Evolutionary conservation across 2,797 vertebrate species (phyloP).

Genomic region (Hyperoplus lanceolatus): DNA sequence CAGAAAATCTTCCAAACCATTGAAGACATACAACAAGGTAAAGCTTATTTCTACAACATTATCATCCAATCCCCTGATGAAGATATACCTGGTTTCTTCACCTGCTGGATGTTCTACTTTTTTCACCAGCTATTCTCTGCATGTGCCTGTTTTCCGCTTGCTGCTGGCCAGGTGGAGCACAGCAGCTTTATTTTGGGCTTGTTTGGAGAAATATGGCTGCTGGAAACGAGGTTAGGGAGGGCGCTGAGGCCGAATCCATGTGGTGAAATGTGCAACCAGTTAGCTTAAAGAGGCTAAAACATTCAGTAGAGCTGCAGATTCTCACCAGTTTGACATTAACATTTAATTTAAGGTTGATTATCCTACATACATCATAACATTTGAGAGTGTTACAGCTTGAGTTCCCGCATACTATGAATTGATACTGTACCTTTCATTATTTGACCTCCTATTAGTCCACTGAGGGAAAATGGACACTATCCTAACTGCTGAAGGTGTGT

Average conservation of each 20-base stretch:
- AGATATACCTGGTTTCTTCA: background rate
- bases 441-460: constrained; percentile 39
- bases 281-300: constrained; percentile 7
- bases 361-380: background rate
- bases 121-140: background rate
- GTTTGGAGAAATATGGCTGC: constrained; percentile 35
- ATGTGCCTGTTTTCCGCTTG: background rate
- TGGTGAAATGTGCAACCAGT: constrained; percentile 6
- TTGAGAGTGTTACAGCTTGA: background rate
- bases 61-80: background rate
- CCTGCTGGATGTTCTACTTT: background rate
- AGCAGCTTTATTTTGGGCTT: constrained; percentile 14
- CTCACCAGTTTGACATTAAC: too few relatives aligned
- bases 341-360: background rate
- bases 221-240: constrained; percentile 28
- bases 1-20: background rate
- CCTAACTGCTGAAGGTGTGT: constrained; percentile 37
- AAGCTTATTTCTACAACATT: background rate
- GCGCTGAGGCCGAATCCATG: constrained; percentile 28
- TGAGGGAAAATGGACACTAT: constrained; percentile 10
- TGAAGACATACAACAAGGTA: background rate
- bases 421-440: background rate
- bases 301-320: background rate
- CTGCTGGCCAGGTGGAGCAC: background rate
- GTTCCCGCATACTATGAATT: background rate